Evolutionary conservation across 1,140 invertebrate genomes (phyloP), one percentile per base, ranked within the genome.

Genomic region (Neodiprion pinetum): DNA sequence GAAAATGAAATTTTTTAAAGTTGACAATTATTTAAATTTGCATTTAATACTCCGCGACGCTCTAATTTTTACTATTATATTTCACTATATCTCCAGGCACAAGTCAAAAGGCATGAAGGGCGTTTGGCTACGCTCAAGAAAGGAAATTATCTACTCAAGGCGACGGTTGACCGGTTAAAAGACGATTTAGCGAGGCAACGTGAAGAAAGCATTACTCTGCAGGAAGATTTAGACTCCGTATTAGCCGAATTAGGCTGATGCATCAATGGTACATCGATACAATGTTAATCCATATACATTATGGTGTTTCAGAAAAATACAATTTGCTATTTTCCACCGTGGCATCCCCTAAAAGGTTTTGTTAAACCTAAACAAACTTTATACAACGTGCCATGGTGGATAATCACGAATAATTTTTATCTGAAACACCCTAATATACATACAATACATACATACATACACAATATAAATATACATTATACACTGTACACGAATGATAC

Each of bases 211-310:
- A 85, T 92, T 12, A 89, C 90, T 40, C 85, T 97, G 40, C 93
- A 96, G 87, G 92, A 95, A 82, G 95, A 96, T 86, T 86, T 97
- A 76, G 94, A 96, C 84, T 95, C 95, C 9, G 91, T 95, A 1
- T 90, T 95, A 69, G 92, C 93, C 17, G 94, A 95, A 88, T 87
- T 95, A 79, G 92, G 92, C 80, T 92, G 85, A 84, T 74, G 47
- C 72, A 69, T 66, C 28, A 70, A 74, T 70, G 48, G 28, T 40
- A 40, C 5, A 40, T 40, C 28, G 28, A 40, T 40, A 40, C 1
- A 40, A 40, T 40, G 28, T 40, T 40, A 40, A 40, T 40, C 28
- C 28, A 40, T 40, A 40, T 40, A 40, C 28, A 3, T 40, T 40
- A 40, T 2, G 28, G 28, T 40, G 28, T 40, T 40, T 40, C 28